Evolutionary conservation across 2,797 vertebrate species (phyloP).

Genomic region (Yasuhikotakia modesta): DNA sequence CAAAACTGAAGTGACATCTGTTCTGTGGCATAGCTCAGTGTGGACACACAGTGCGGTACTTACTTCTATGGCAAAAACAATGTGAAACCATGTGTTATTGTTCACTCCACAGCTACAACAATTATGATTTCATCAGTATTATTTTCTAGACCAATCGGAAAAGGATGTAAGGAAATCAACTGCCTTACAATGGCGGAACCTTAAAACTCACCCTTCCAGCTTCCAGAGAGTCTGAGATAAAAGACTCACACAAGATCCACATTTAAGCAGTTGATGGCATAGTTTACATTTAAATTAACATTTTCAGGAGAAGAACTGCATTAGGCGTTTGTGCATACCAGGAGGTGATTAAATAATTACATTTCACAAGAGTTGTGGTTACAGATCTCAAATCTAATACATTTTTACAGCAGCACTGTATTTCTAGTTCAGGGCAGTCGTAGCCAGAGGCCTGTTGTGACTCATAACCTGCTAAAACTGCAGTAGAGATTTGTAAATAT

Average conservation of each 20-base stretch:
- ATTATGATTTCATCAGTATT: not conserved
- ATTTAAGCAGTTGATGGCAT: slow-evolving; percentile 3
- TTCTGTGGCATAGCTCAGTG: not conserved
- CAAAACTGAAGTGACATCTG: slow-evolving; percentile 1
- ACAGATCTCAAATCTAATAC: slow-evolving; percentile 25
- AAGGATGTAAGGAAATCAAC: too few species aligned
- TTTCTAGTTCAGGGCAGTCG: slow-evolving; percentile 21
- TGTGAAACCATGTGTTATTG: not conserved
- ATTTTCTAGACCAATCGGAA: not conserved
- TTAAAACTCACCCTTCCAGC: not conserved
- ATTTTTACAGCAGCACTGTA: slow-evolving; percentile 27
- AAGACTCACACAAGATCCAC: not conserved
- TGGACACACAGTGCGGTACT: not conserved
- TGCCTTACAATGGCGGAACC: not conserved
- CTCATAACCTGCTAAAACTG: slow-evolving; percentile 34
- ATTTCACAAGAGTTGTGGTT: slow-evolving; percentile 7
- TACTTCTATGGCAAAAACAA: not conserved
- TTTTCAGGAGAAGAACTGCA: slow-evolving; percentile 13
- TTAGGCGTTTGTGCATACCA: slow-evolving; percentile 19
- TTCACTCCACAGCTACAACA: not conserved
- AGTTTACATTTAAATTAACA: slow-evolving; percentile 15
- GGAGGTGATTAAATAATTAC: slow-evolving; percentile 33
- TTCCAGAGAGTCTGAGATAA: not conserved
- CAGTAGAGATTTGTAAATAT: slow-evolving; percentile 17
- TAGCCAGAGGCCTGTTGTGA: slow-evolving; percentile 23